A percentile compares a stretch with the other conserved stretches of the same genome.
Evolutionary conservation across 2,113 vertebrate genomes (phyloP).

Genomic region (Australoheros scitulus): DNA sequence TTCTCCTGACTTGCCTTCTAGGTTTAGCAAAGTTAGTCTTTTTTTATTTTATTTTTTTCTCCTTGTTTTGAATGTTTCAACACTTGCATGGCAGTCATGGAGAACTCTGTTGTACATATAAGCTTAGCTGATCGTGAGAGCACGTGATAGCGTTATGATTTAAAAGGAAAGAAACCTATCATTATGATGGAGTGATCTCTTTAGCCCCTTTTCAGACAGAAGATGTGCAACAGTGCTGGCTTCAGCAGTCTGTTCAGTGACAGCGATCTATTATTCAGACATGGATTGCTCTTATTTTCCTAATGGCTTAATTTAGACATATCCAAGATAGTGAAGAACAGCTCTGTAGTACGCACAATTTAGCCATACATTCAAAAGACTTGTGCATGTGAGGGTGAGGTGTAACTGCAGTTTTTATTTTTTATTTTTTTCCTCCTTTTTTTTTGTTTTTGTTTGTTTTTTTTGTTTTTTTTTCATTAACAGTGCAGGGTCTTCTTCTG

Average conservation of each 20-base stretch:
- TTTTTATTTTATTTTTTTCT: background rate
- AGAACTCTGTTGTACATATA: constrained; percentile 39
- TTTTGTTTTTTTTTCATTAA: background rate
- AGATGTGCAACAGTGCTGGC: background rate
- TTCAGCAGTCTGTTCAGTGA: background rate
- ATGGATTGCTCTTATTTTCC: background rate
- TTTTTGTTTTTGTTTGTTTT: no score
- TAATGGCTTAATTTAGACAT: background rate
- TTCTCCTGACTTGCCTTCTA: constrained; percentile 55
- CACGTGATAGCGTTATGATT: constrained; percentile 1
- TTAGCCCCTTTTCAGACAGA: background rate
- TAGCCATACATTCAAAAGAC: background rate
- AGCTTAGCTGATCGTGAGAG: constrained; percentile 2
- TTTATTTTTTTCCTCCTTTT: no score
- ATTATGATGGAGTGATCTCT: background rate
- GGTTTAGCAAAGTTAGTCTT: constrained; percentile 36
- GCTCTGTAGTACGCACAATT: background rate
- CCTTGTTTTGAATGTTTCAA: background rate
- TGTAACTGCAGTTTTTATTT: background rate
- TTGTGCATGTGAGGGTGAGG: background rate
- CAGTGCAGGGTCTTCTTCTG: background rate
- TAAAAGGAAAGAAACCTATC: background rate
- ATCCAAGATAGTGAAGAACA: background rate
- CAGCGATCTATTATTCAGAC: background rate
- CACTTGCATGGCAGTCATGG: constrained; percentile 1